These are phyloP conservation scores for Pammene fasciana DNA, from an alignment of 2,888 invertebrate genomes.

Conservation along the genomic window DNA sequence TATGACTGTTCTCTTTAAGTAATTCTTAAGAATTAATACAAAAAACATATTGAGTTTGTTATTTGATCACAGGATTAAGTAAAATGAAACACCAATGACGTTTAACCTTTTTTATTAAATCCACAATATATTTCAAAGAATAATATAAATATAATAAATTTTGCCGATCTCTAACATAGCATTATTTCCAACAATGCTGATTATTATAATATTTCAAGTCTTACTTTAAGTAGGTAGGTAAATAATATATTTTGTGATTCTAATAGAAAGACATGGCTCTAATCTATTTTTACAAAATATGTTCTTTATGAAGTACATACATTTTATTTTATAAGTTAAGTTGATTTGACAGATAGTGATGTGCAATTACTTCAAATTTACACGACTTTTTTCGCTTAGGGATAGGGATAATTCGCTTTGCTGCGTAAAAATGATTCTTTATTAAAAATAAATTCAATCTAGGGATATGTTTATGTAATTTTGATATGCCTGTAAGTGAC, in stretches of 20 bases:
- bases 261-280: slow-evolving; percentile 51
- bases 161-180: slow-evolving; percentile 70
- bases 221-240: slow-evolving; percentile 55
- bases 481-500: slow-evolving; percentile 29
- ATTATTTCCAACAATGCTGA: slow-evolving; percentile 67
- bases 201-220: slow-evolving; percentile 58
- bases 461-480: slow-evolving; percentile 36
- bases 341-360: slow-evolving; percentile 44
- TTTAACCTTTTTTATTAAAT: slow-evolving; percentile 81
- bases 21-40: slow-evolving; percentile 21
- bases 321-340: slow-evolving; percentile 41
- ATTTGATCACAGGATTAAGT: neutral
- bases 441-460: slow-evolving; percentile 37
- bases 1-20: neutral
- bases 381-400: slow-evolving; percentile 3
- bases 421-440: slow-evolving; percentile 25
- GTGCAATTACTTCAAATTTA: slow-evolving; percentile 45
- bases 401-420: slow-evolving; percentile 21
- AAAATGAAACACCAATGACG: slow-evolving; percentile 69
- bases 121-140: slow-evolving; percentile 82
- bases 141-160: slow-evolving; percentile 81
- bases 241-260: slow-evolving; percentile 54
- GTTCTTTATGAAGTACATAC: slow-evolving; percentile 46
- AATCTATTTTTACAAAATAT: slow-evolving; percentile 51
- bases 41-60: neutral